Evolutionary conservation across 2,797 vertebrate genomes (phyloP), one percentile per base, ranked within the genome.

Genomic region (Etheostoma nigrum): DNA sequence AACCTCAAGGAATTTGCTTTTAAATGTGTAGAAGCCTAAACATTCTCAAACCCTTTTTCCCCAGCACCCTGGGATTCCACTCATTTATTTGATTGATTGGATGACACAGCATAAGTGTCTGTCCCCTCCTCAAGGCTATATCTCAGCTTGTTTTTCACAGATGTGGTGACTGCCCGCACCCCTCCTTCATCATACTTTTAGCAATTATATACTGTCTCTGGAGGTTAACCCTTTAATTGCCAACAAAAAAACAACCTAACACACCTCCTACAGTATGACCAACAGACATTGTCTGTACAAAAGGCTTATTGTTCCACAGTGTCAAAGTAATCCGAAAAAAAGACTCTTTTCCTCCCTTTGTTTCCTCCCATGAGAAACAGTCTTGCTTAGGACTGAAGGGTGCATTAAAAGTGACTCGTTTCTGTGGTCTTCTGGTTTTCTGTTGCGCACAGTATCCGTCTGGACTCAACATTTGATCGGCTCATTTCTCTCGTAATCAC

Each of bases 281-380:
- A 64, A 49, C 72, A 77, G 48, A 61, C 19, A 12, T 67, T 67
- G 53, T 59, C 51, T 11, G 19, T 61, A 93, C 82, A 94, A 89
- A 92, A 80, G 76, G 27, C 73, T 77, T 84, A 89, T 93, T 94
- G 88, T 94, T 89, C 67, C 74, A 51, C 19, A 13, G 49, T 70
- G 82, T 84, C 19, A 79, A 78, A 83, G 74, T 72, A 47, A 83
- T 88, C 69, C 72, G 66, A 82, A 80, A 75, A 80, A 63, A 84
- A 40, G 67, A 74, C 53, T 19, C 49, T 59, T 63, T 55, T 54
- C 60, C 68, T 57, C 75, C 57, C 72, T 64, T 69, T 60, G 74
- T 84, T 90, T 90, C 87, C 86, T 90, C 86, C 77, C 83, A 25
- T 33, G 81, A 84, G 88, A 84, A 82, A 73, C 57, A 7, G 33